These are phyloP conservation scores for Ryuthela nishihirai DNA, from an alignment of 2,888 invertebrate species.

Conservation along the genomic window DNA sequence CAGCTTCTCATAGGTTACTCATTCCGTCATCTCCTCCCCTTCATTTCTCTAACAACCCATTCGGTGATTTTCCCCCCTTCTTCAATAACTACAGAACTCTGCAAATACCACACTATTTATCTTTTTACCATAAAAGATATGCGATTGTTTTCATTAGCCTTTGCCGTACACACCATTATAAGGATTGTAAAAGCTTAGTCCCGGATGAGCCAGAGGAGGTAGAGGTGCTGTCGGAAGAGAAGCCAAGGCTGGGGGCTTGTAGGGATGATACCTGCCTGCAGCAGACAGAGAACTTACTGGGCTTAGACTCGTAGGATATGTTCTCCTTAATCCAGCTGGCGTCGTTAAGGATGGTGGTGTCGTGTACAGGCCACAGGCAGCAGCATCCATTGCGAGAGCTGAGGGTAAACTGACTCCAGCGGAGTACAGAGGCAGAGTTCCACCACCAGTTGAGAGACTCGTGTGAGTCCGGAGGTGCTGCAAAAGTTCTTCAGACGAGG, in stretches of 20 bases:
- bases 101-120: not conserved
- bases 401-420: slow-evolving; percentile 28
- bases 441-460: slow-evolving; percentile 6
- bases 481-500: slow-evolving; percentile 85
- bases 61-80: no score
- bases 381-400: slow-evolving; percentile 34
- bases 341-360: slow-evolving; percentile 39
- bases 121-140: not conserved
- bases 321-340: slow-evolving; percentile 68
- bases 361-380: slow-evolving; percentile 23
- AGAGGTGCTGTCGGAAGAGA: slow-evolving; percentile 26
- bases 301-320: slow-evolving; percentile 69
- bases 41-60: no score
- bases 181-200: slow-evolving; percentile 34
- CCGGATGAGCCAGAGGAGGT: slow-evolving; percentile 27
- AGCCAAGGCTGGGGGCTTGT: slow-evolving; percentile 62
- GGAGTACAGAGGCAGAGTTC: slow-evolving; percentile 20
- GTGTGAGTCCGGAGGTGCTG: slow-evolving; percentile 92
- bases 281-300: slow-evolving; percentile 64
- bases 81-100: no score
- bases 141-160: slow-evolving; percentile 19
- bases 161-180: slow-evolving; percentile 33
- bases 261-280: slow-evolving; percentile 78
- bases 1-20: no score
- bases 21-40: no score